Conservation (phyloP, 1,140 invertebrate genomes). For the Pseudomyrmex dendroicus region DNA sequence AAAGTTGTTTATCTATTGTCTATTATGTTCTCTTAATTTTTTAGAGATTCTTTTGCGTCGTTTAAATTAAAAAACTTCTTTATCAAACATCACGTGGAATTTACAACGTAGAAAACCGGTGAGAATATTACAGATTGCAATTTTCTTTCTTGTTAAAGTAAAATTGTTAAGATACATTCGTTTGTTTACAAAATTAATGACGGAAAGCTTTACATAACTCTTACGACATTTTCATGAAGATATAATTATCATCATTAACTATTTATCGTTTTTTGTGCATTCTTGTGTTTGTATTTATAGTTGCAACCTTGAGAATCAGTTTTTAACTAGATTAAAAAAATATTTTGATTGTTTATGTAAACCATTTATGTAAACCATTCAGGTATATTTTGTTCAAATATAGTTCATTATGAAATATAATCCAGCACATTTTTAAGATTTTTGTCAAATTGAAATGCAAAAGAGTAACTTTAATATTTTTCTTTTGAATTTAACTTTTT, state of each 20-base stretch:
- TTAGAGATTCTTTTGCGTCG: not conserved
- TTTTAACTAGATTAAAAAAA: not conserved
- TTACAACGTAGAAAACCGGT: not conserved
- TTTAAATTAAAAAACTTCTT: constrained; percentile 6
- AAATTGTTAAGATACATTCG: not conserved
- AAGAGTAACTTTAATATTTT: constrained; percentile 11
- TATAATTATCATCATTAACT: not conserved
- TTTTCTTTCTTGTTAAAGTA: constrained; percentile 9
- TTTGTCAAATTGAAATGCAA: not conserved
- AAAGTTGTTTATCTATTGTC: not conserved
- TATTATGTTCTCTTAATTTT: not conserved
- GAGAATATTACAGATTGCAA: not conserved
- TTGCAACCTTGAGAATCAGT: not conserved
- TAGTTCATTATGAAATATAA: too few relatives aligned
- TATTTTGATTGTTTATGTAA: too few relatives aligned
- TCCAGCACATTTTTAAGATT: too few relatives aligned
- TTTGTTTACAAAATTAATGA: constrained; percentile 6
- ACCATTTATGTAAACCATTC: too few relatives aligned
- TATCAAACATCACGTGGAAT: not conserved
- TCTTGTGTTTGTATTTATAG: not conserved
- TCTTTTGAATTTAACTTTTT: not conserved
- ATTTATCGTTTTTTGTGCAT: not conserved
- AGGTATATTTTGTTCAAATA: too few relatives aligned
- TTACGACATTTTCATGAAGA: not conserved
- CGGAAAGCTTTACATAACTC: not conserved